Evolutionary conservation across 2,888 invertebrate species (phyloP).

Genomic region (Agonopterix alstromeriana): DNA sequence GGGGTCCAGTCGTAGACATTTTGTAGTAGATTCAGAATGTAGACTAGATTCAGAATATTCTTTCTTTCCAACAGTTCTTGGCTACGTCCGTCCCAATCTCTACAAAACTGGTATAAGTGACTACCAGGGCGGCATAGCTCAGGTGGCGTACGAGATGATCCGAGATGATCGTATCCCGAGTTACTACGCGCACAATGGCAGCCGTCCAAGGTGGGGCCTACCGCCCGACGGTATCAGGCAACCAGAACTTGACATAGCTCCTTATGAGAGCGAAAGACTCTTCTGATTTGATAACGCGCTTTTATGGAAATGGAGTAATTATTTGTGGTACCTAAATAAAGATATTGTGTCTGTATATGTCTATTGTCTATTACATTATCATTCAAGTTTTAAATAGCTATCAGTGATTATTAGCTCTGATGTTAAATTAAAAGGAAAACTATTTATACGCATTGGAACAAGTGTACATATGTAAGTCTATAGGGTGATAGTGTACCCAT

Average conservation of each 20-base stretch:
- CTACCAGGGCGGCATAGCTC: slow-evolving; percentile 54
- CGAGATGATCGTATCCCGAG: slow-evolving; percentile 51
- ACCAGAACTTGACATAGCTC: slow-evolving; percentile 52
- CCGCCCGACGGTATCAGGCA: slow-evolving; percentile 57
- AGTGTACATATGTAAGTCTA: no score
- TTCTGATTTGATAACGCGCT: no score
- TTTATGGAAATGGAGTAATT: no score
- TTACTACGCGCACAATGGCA: slow-evolving; percentile 52
- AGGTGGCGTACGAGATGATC: slow-evolving; percentile 59
- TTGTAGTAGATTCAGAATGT: background rate
- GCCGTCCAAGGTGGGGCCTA: slow-evolving; percentile 50
- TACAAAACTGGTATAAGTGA: slow-evolving; percentile 56
- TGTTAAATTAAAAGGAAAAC: no score
- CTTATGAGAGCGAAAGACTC: slow-evolving; percentile 55
- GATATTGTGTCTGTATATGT: no score
- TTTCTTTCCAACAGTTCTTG: slow-evolving; percentile 35
- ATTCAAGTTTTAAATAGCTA: no score
- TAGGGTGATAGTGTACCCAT: no score
- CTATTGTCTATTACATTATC: no score
- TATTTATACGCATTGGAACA: no score
- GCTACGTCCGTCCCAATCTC: slow-evolving; percentile 47
- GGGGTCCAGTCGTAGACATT: no score
- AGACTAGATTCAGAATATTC: background rate
- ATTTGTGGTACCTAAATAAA: no score
- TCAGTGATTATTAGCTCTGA: no score